A percentile compares a stretch with the other conserved stretches of the same genome.
These are phyloP conservation scores for Heteromyza rotundicornis DNA, from an alignment of 2,888 invertebrate species.

Conservation along the genomic window DNA sequence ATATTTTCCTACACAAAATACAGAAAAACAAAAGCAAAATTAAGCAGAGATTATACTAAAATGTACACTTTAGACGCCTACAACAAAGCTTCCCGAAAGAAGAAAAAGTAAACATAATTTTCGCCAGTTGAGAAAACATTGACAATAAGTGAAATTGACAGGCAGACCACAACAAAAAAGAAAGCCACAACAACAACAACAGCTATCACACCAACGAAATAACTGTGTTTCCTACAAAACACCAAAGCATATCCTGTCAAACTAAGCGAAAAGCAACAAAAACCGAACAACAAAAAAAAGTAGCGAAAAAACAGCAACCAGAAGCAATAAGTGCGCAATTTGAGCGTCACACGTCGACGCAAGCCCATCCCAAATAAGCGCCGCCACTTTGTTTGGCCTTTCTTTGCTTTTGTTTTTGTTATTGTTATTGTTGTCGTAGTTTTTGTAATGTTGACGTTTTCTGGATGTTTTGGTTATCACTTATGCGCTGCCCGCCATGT, in stretches of 20 bases:
- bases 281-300: neutral
- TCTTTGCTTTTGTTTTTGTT: neutral
- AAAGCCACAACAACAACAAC: neutral
- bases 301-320: neutral
- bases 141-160: neutral
- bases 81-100: no score
- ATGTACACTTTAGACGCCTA: no score
- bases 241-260: neutral
- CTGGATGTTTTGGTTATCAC: no score
- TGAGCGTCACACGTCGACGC: neutral
- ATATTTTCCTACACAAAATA: no score
- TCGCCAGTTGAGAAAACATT: no score
- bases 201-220: neutral
- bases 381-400: neutral
- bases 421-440: neutral
- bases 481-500: neutral
- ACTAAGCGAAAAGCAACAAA: no score
- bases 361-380: neutral
- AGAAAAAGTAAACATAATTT: no score
- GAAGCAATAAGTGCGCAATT: neutral
- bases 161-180: conserved; percentile 1
- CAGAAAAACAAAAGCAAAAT: no score
- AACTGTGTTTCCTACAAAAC: neutral
- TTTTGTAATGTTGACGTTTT: no score
- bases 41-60: no score